phyloP scores from a whole-genome alignment of 2,888 invertebrate genomes.

The Hypena proboscidalis region DNA sequence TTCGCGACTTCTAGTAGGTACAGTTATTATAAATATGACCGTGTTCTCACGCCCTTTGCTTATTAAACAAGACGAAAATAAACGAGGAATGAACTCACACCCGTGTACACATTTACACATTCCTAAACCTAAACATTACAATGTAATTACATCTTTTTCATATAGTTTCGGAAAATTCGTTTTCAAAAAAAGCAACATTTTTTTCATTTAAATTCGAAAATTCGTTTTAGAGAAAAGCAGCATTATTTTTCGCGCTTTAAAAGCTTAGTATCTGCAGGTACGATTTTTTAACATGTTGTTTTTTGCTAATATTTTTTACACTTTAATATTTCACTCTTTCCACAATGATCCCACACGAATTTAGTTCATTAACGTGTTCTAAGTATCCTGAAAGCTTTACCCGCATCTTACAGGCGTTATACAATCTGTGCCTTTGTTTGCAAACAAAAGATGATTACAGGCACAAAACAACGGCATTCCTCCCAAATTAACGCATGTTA shows the following conservation, averaged over 20 bases:
- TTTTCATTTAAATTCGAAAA: too few relatives aligned
- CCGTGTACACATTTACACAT: constrained; percentile 9
- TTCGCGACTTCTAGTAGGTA: neutral
- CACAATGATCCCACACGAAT: constrained; percentile 1
- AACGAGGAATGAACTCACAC: constrained; percentile 11
- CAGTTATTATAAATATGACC: constrained; percentile 14
- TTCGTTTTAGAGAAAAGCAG: too few relatives aligned
- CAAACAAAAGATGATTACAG: constrained; percentile 40
- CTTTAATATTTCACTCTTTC: neutral
- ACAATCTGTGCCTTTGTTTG: constrained; percentile 38
- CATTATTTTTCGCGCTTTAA: too few relatives aligned
- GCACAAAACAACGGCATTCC: constrained; percentile 39
- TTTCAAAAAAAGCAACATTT: neutral
- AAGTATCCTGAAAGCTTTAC: constrained; percentile 13
- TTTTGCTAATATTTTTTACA: neutral
- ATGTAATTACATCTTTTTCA: constrained; percentile 4
- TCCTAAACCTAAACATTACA: neutral
- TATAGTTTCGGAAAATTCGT: neutral
- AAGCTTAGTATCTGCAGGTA: too few relatives aligned
- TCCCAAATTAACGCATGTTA: too few relatives aligned
- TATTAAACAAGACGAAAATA: constrained; percentile 22
- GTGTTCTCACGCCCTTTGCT: constrained; percentile 14
- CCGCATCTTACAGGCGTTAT: constrained; percentile 33
- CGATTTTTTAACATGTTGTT: too few relatives aligned
- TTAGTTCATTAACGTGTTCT: constrained; percentile 7